These are phyloP conservation scores for Ailurus styani DNA, from an alignment of 2,113 vertebrate genomes.

Conservation along the genomic window DNA sequence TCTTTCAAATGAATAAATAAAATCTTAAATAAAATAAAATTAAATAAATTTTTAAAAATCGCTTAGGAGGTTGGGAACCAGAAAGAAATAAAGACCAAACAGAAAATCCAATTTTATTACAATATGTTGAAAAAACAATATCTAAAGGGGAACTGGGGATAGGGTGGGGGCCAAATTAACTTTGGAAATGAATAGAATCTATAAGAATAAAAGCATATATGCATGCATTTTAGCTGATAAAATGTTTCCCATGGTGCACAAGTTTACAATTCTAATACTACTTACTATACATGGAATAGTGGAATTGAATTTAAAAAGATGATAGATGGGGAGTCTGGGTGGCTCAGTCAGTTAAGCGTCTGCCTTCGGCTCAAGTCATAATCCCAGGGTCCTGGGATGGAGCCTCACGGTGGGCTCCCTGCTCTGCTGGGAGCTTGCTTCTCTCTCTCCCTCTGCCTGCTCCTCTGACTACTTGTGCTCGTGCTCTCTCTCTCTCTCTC, in stretches of 20 bases:
- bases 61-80: background rate
- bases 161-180: background rate
- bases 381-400: too few species aligned
- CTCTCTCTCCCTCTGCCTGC: too few species aligned
- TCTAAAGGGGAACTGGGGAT: background rate
- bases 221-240: background rate
- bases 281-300: background rate
- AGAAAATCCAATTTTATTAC: background rate
- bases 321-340: too few species aligned
- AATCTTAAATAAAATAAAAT: too few species aligned
- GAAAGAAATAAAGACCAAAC: background rate
- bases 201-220: background rate
- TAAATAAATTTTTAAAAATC: too few species aligned
- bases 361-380: too few species aligned
- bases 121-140: background rate
- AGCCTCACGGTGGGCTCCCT: too few species aligned
- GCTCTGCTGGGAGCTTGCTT: too few species aligned
- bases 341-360: too few species aligned
- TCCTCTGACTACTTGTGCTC: too few species aligned
- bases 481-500: too few species aligned
- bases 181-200: background rate
- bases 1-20: too few species aligned
- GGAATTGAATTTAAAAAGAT: background rate
- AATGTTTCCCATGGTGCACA: background rate
- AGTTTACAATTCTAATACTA: background rate